Conservation (phyloP, 2,797 vertebrate species). For the Philypnodon macrostomus region DNA sequence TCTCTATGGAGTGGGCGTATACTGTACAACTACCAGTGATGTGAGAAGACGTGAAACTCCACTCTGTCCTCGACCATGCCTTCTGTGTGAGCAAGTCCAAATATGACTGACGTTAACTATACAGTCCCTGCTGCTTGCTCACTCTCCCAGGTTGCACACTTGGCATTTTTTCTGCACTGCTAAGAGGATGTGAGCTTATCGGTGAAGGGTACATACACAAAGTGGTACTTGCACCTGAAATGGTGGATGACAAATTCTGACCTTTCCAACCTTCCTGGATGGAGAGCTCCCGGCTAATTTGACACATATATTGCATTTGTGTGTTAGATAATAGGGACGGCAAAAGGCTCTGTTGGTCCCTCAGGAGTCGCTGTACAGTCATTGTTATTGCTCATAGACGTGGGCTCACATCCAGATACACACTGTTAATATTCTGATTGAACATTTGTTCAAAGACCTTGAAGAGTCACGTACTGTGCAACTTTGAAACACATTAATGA, state of each 20-base stretch:
- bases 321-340: slow-evolving; percentile 52
- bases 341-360: slow-evolving; percentile 33
- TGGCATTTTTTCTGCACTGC: slow-evolving; percentile 36
- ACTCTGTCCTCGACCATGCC: slow-evolving; percentile 33
- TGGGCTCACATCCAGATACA: slow-evolving; percentile 48
- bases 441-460: slow-evolving; percentile 65
- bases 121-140: slow-evolving; percentile 12
- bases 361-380: slow-evolving; percentile 19
- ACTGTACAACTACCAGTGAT: slow-evolving; percentile 41
- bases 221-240: slow-evolving; percentile 41
- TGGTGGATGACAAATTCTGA: slow-evolving; percentile 29
- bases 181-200: slow-evolving; percentile 25
- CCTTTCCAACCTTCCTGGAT: slow-evolving; percentile 44
- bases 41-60: slow-evolving; percentile 51
- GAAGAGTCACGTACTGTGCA: slow-evolving; percentile 57
- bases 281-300: slow-evolving; percentile 51
- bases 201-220: slow-evolving; percentile 37
- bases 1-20: slow-evolving; percentile 36
- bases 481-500: slow-evolving; percentile 62
- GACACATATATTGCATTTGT: slow-evolving; percentile 58
- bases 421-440: slow-evolving; percentile 58
- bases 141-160: slow-evolving; percentile 34
- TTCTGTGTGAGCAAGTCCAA: slow-evolving; percentile 36
- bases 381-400: slow-evolving; percentile 13
- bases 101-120: slow-evolving; percentile 50